Conservation (phyloP, 2,888 invertebrate species). For the Endotricha flammealis region DNA sequence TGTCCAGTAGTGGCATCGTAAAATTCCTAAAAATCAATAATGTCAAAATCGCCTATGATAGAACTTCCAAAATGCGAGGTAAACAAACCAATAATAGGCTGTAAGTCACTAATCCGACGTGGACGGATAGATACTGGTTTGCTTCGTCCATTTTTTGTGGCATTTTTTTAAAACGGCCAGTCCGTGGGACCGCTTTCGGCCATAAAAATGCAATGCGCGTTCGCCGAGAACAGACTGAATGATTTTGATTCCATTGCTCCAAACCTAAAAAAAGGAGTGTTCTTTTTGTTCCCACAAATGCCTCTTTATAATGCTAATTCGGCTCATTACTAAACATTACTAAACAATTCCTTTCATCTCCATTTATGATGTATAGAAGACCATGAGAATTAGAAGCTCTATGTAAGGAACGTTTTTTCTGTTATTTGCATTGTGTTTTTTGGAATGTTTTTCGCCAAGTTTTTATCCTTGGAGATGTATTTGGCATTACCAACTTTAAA, state of each 20-base stretch:
- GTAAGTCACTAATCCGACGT: slow-evolving; percentile 39
- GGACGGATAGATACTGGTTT: slow-evolving; percentile 44
- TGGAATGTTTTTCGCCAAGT: not conserved
- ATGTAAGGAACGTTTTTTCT: not conserved
- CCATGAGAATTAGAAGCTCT: not conserved
- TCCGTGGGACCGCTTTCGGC: slow-evolving; percentile 41
- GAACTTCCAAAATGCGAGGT: slow-evolving; percentile 29
- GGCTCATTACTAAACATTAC: not conserved
- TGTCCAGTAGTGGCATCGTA: too few relatives aligned
- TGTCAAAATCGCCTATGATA: too few relatives aligned
- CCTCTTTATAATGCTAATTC: slow-evolving; percentile 8
- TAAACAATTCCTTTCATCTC: not conserved
- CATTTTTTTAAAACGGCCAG: slow-evolving; percentile 39
- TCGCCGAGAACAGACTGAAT: slow-evolving; percentile 16
- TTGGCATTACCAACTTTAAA: not conserved
- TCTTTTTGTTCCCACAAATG: slow-evolving; percentile 2
- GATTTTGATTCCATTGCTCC: slow-evolving; percentile 10
- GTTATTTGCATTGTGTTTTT: not conserved
- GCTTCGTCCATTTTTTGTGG: slow-evolving; percentile 44
- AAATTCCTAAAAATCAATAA: too few relatives aligned
- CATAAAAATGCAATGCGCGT: slow-evolving; percentile 54
- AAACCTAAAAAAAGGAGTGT: slow-evolving; percentile 1
- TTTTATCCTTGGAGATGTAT: slow-evolving; percentile 3
- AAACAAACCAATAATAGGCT: slow-evolving; percentile 41
- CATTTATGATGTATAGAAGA: not conserved